Evolutionary conservation across 2,888 invertebrate species (phyloP), one percentile per base, ranked within the genome.

Genomic region (Drosophila eohydei): DNA sequence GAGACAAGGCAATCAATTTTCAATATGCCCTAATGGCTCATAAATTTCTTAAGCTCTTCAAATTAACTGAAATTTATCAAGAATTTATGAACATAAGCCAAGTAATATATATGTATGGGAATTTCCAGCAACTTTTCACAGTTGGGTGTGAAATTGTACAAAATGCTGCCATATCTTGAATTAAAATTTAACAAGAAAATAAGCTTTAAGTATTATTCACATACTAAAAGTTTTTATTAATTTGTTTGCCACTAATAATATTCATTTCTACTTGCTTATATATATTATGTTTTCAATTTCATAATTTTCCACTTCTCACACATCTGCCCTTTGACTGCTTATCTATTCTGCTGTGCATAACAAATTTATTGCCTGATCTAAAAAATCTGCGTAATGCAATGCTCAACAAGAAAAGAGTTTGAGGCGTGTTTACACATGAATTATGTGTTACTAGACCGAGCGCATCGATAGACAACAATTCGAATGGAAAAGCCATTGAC

Each of bases 361-460:
- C 5, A 63, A 64, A 79, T 78, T 74, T 79, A 74, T 78, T n/a
- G 46, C 34, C 21, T 28, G 60, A 43, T 14, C 26, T 50, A 26
- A 59, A 63, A 78, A 68, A 76, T 73, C 60, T 12, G 36, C 32
- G 36, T n/a, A 34, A 57, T 40, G 50, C 61, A 58, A 65, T 73
- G 62, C 32, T 51, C 57, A 32, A 34, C 41, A 34, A 2, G 51
- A 38, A 38, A 26, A 36, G 36, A 58, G 40, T 58, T 66, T 61
- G 55, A 82, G 89, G 85, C 89, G 86, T 89, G 88, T 79, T 79
- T 66, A 66, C 73, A 50, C 54, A 89, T 89, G 89, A 88, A 88
- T 89, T 89, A 86, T 85, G 85, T 50, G 62, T 38, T 41, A 55
- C 40, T 21, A 50, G 43, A 8, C 68, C 68, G 66, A 11, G 54